Evolutionary conservation across 2,888 invertebrate genomes (phyloP).

Genomic region (Hypselothyrea guttata): DNA sequence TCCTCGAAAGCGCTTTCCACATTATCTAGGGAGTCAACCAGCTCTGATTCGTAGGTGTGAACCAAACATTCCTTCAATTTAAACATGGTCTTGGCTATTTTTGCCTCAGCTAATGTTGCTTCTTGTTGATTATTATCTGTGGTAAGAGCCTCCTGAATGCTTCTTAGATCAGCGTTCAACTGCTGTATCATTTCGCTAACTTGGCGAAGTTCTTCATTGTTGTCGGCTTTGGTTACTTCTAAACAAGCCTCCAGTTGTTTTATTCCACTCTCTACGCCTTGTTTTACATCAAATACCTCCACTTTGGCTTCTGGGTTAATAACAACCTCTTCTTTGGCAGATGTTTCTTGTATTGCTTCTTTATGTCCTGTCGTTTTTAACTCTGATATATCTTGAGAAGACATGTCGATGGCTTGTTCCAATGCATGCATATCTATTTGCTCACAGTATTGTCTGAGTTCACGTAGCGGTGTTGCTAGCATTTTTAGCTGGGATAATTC

Average conservation of each 20-base stretch:
- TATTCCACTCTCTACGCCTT: conserved; percentile 74
- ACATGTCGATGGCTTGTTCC: conserved; percentile 84
- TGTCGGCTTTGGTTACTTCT: conserved; percentile 53
- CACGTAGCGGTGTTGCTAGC: conserved; percentile 74
- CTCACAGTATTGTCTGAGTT: conserved; percentile 77
- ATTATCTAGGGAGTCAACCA: conserved; percentile 76
- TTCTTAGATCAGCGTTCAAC: conserved; percentile 67
- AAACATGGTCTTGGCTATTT: conserved; percentile 79
- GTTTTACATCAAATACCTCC: conserved; percentile 51
- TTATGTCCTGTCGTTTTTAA: conserved; percentile 60
- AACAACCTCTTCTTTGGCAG: conserved; percentile 31
- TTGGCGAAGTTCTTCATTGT: conserved; percentile 62
- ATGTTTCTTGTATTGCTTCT: conserved; percentile 64
- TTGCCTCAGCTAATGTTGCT: conserved; percentile 63
- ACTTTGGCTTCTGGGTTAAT: conserved; percentile 33
- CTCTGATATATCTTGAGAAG: conserved; percentile 84
- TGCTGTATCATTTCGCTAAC: conserved; percentile 73
- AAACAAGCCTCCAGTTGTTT: conserved; percentile 78
- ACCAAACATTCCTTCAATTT: conserved; percentile 80
- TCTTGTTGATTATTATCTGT: conserved; percentile 58
- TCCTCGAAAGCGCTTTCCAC: conserved; percentile 81
- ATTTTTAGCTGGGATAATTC: conserved; percentile 64
- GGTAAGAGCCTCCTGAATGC: conserved; percentile 58
- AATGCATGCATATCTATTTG: conserved; percentile 75
- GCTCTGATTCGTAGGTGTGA: conserved; percentile 78